Evolutionary conservation across 2,113 vertebrate species (phyloP).

Genomic region (Actinemys pallida): DNA sequence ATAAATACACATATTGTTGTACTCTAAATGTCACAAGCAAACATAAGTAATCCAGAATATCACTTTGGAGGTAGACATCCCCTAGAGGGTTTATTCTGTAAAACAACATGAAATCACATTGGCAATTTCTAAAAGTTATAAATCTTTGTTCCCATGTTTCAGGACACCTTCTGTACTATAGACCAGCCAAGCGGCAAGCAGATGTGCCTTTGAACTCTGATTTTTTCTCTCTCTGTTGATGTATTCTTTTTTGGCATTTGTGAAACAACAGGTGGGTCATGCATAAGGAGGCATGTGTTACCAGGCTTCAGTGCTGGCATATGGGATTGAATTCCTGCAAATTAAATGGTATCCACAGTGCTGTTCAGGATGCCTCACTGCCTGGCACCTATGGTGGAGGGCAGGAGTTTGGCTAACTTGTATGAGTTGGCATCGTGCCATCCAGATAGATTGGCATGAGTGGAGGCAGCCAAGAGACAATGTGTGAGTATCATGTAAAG

Average conservation of each 20-base stretch:
- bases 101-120: neutral
- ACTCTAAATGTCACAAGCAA: constrained; percentile 19
- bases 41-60: neutral
- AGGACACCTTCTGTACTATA: neutral
- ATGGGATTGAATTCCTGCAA: neutral
- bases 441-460: neutral
- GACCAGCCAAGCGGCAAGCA: neutral
- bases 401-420: neutral
- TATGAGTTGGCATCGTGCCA: neutral
- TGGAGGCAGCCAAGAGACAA: neutral
- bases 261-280: neutral
- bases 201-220: constrained; percentile 27
- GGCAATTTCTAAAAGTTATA: neutral
- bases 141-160: neutral
- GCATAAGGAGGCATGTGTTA: fast-evolving
- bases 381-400: neutral
- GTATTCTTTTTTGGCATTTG: neutral
- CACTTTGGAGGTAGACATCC: neutral
- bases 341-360: fast-evolving
- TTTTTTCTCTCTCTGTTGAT: neutral
- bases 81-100: neutral
- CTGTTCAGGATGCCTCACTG: neutral
- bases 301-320: neutral
- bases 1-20: neutral
- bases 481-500: neutral